Evolutionary conservation across 2,888 invertebrate species (phyloP), one percentile per base, ranked within the genome.

Genomic region (Eupithecia centaureata): DNA sequence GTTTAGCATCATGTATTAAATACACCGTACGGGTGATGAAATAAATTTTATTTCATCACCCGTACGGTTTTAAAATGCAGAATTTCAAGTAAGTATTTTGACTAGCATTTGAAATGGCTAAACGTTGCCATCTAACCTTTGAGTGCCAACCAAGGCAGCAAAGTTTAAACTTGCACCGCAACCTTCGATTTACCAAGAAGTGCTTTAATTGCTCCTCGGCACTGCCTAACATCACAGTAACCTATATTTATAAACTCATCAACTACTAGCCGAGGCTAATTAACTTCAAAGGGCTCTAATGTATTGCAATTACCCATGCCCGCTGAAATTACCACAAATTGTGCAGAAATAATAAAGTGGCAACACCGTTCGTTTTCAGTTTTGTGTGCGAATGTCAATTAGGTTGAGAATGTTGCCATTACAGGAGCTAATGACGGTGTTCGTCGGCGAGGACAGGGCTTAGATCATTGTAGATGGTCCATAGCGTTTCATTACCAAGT

Each of bases 231-330:
- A 80, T 81, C 79, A 71, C 68, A 71, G 57, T 77, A 76, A 76
- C 73, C 75, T 73, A 74, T 75, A 76, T 76, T 74, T 74, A 76
- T 71, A 74, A 71, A 72, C 68, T 73, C 71, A 75, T 75, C 73
- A 71, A 76, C 78, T 76, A 76, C 74, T 74, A 75, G 76, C 75
- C 69, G 77, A 66, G 74, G 76, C 82, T 82, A 86, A 85, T 87
- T 86, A 86, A 86, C 84, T 82, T 88, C 89, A 88, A 88, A 88
- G 69, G 87, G 76, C 70, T 74, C 72, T 78, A 86, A 87, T 86
- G 87, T 81, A 78, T 85, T 79, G 80, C 84, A 82, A 84, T 84
- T 82, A 80, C 77, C 72, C 77, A n/a, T 67, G 70, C 65, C 63
- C 42, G 68, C 69, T 74, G 68, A 71, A 73, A 71, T 73, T 70